Evolutionary conservation across 2,113 vertebrate species (phyloP), one percentile per base, ranked within the genome.

Genomic region (Leuciscus idus): DNA sequence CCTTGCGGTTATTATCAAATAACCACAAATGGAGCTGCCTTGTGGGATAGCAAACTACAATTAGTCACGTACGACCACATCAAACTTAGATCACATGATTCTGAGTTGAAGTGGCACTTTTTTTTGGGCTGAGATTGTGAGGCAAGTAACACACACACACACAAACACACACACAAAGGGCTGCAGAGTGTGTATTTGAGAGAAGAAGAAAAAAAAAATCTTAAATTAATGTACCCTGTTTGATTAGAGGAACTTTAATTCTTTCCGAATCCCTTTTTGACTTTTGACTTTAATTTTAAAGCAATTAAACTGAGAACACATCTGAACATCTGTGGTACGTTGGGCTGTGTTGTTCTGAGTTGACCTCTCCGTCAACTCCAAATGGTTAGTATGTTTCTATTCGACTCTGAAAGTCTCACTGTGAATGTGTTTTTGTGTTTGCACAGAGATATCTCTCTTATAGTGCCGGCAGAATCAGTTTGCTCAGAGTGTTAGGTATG

Each of bases 41-140:
- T 83, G 17, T 70, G 62, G 62, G 17, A 70, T 52, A 36, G 30
- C 81, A 19, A 26, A 70, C 61, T 46, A 28, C 64, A 73, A 73
- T 84, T 84, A 73, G 64, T 84, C 81, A 84, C 12, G 6, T 73
- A 57, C 5, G 21, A 57, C 80, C 48, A 81, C 79, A 48, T 83
- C 12, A 83, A 55, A 43, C 62, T 21, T 28, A 15, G 59, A 48
- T 81, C 26, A 48, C 13, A 81, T 43, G 57, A 64, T 81, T 61
- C 33, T 12, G 33, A 66, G 19, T 66, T 23, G 26, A 68, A 68
- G 46, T 21, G 15, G 26, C 62, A 28, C 33, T 36, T 80, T 17
- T 61, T 57, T 13, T 36, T 26, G 26, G 75, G 23, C 17, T 80
- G 26, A 66, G 79, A 50, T 50, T 50, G 17, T 17, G 17, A 66